Evolutionary conservation across 2,113 vertebrate genomes (phyloP), one percentile per base, ranked within the genome.

Genomic region (Xiphophorus maculatus): DNA sequence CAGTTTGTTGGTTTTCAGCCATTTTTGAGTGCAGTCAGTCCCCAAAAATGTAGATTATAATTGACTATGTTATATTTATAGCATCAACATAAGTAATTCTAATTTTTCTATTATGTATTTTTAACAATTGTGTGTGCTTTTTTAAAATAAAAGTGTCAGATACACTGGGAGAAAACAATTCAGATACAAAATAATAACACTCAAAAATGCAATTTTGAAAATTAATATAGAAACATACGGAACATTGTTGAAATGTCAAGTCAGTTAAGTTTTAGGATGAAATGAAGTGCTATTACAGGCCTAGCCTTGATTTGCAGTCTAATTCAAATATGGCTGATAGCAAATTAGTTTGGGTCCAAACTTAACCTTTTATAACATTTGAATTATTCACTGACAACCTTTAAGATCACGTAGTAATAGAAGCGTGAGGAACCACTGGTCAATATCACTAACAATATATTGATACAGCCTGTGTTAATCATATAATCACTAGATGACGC

Each of bases 401-500:
- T 48, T 44, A 17, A 48, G 14, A 48, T 48, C 5, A 17, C 15
- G 42, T 44, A 14, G 42, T 14, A 44, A 44, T 5, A 44, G 42
- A 14, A 48, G 17, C 17, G 17, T 48, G 14, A 48, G 44, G 44
- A 48, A 48, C 5, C 44, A 19, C 17, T 19, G 44, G 44, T 48
- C 40, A 42, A 14, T 42, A 42, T 42, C 0, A 42, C 14, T 17
- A 51, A 48, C 4, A 51, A 17, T 17, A 6, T 10, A 25, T 54
- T 54, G 9, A 35, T 51, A 6, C 14, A 25, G 30, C 12, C 42
- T 42, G 5, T 54, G 30, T 54, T 64, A 6, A 40, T 10, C 33
- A 3, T 5, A 19, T 64, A 1, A 58, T 81, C 92, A 30, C 83
- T 70, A 76, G 85, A 72, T 77, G 82, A 3, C 85, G 44, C 84